These are phyloP conservation scores for Apostichopus californicus DNA, from an alignment of 35 echinoderm and acorn worm species.

Conservation along the genomic window DNA sequence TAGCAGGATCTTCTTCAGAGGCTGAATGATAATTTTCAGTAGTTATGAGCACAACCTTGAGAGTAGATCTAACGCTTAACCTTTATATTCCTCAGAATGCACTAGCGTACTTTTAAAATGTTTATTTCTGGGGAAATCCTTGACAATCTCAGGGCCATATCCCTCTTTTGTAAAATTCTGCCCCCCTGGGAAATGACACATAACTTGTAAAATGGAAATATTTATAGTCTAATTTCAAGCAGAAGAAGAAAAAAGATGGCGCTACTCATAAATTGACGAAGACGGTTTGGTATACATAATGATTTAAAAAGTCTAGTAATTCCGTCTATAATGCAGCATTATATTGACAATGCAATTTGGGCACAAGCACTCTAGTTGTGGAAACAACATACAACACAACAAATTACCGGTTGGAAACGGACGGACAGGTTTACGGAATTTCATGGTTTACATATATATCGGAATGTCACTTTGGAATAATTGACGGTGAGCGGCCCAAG, in stretches of 20 bases:
- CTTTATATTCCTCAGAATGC: too few relatives aligned
- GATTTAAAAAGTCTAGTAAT: not conserved
- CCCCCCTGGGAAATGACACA: too few relatives aligned
- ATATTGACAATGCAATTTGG: not conserved
- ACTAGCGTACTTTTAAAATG: too few relatives aligned
- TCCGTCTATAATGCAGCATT: not conserved
- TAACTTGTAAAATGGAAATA: too few relatives aligned
- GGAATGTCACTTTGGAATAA: not conserved
- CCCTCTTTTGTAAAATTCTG: too few relatives aligned
- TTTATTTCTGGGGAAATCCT: too few relatives aligned
- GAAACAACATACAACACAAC: not conserved
- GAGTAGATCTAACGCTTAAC: too few relatives aligned
- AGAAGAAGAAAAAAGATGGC: not conserved
- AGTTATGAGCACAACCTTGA: too few relatives aligned
- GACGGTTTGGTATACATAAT: not conserved
- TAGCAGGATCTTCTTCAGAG: too few relatives aligned
- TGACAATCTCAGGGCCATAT: too few relatives aligned
- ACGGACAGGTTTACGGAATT: not conserved
- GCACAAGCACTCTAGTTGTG: not conserved
- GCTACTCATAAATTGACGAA: not conserved
- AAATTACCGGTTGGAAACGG: not conserved
- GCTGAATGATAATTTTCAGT: too few relatives aligned
- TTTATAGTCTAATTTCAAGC: too few relatives aligned
- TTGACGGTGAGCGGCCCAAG: not conserved
- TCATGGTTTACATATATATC: not conserved